These are phyloP conservation scores for Epizoanthus scotinus DNA, from an alignment of 92 coral and sea anemone genomes.

Conservation along the genomic window DNA sequence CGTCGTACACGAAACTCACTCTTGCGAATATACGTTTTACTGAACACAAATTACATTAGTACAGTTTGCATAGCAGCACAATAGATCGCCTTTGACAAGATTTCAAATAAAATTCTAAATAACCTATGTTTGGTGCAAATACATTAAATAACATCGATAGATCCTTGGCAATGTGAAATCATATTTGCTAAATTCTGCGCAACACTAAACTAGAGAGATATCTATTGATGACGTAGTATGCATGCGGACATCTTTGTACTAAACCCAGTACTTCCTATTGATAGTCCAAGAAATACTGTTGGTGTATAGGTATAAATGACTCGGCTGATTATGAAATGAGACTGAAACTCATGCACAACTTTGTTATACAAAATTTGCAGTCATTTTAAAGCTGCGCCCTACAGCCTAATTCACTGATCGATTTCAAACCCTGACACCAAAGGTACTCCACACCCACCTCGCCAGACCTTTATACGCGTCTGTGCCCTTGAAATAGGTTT, in stretches of 20 bases:
- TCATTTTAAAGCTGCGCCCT: neutral
- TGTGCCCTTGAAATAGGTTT: constrained; percentile 81
- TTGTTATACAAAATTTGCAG: constrained; percentile 27
- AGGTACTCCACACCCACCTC: constrained; percentile 65
- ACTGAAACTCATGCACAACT: constrained; percentile 17
- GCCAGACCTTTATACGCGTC: constrained; percentile 78
- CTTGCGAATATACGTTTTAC: neutral
- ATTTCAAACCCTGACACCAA: constrained; percentile 61
- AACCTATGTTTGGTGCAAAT: constrained; percentile 11
- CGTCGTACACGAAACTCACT: neutral
- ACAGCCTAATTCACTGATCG: neutral
- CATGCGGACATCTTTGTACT: neutral
- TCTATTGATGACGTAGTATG: neutral
- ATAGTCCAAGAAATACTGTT: neutral
- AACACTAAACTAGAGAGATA: neutral
- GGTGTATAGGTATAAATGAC: neutral
- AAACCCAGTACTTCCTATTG: neutral
- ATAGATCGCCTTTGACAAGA: constrained; percentile 1
- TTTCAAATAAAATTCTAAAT: neutral
- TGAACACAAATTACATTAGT: neutral
- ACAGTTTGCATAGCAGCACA: neutral
- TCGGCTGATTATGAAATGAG: constrained; percentile 4
- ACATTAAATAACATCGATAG: constrained; percentile 1
- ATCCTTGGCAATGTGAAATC: neutral
- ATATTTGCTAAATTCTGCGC: neutral